These are phyloP conservation scores for Chaenodraco wilsoni DNA, from an alignment of 2,797 vertebrate species.

Conservation along the genomic window DNA sequence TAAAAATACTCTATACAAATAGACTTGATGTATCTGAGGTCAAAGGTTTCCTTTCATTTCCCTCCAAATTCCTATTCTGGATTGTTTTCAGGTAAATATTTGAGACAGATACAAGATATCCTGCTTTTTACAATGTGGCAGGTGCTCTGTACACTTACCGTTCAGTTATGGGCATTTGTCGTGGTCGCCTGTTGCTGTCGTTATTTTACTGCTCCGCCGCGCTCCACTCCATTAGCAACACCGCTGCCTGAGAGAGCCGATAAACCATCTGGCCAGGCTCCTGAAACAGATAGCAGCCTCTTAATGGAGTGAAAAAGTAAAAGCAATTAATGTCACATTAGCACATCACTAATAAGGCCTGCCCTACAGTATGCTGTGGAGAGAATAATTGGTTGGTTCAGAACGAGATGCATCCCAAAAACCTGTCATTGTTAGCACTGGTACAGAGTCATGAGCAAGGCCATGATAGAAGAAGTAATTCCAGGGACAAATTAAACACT, in stretches of 20 bases:
- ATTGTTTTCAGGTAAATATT: slow-evolving; percentile 5
- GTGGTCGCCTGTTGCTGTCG: slow-evolving; percentile 60
- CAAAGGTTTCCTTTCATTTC: slow-evolving; percentile 31
- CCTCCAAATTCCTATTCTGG: background rate
- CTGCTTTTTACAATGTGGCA: slow-evolving; percentile 37
- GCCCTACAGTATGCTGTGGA: slow-evolving; percentile 57
- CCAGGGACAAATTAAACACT: slow-evolving; percentile 14
- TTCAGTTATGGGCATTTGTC: slow-evolving; percentile 58
- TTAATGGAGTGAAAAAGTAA: slow-evolving; percentile 84
- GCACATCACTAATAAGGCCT: slow-evolving; percentile 78
- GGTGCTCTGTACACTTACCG: slow-evolving; percentile 46
- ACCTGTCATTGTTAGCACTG: slow-evolving; percentile 19
- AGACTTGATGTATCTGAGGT: slow-evolving; percentile 38
- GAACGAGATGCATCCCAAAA: slow-evolving; percentile 46
- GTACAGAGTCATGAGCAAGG: slow-evolving; percentile 14
- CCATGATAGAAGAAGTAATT: slow-evolving; percentile 8
- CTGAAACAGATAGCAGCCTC: slow-evolving; percentile 77
- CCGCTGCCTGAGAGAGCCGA: slow-evolving; percentile 57
- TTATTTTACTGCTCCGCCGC: slow-evolving; percentile 65
- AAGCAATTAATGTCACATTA: slow-evolving; percentile 84
- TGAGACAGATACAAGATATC: slow-evolving; percentile 5
- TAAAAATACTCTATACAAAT: slow-evolving; percentile 54
- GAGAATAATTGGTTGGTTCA: slow-evolving; percentile 56
- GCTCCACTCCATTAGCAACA: slow-evolving; percentile 75
- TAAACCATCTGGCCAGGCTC: slow-evolving; percentile 81